Base-by-base conservation (phyloP, 2,888 invertebrate species). In the Caenorhabditis auriculariae region DNA sequence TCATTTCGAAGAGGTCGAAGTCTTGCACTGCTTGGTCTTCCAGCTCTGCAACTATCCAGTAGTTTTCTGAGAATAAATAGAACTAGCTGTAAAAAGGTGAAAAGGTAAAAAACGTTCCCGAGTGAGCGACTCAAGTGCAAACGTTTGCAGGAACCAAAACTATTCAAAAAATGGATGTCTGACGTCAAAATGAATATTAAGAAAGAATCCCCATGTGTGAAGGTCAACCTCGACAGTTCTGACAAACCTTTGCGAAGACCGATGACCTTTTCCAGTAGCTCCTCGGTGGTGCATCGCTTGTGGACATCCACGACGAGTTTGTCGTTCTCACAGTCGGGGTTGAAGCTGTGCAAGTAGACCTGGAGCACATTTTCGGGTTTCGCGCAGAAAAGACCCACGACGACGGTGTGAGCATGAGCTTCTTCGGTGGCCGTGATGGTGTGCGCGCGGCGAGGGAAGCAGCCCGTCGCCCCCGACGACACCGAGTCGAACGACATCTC, bases 281-380 rank as follows among this genome's bases (percentile, higher is more conserved):
- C 92, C 77, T 91, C 90, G 0, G 91, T 90, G 72, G 91, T 91
- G 58, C 91, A 91, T 83, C 91, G 90, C 82, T 91, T 92, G 72
- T 91, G 91, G 55, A 91, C 91, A 84, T 92, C 91, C 73, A 93
- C 90, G 54, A 90, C 90, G 67, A 92, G 86, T 67, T 91, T 90
- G 85, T 92, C 91, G 85, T 90, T 72, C 7, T 64, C 66, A 29
- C 51, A 47, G 28, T 75, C 75, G 9, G 80, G 77, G 49, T 79
- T 76, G 61, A 81, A 81, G 21, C 66, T 64, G 59, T 77, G 66
- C 55, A 81, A 60, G 52, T 72, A 81, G 7, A 81, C 75, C 39
- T 55, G 39, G 15, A 52, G 23, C 21, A 26, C 6, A 35, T 21
- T 44, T 3, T 35, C 21, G 2, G 47, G 53, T 21, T 54, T 54